These are phyloP conservation scores for Aphodius sticticus DNA, from an alignment of 2,888 invertebrate species.

Conservation along the genomic window DNA sequence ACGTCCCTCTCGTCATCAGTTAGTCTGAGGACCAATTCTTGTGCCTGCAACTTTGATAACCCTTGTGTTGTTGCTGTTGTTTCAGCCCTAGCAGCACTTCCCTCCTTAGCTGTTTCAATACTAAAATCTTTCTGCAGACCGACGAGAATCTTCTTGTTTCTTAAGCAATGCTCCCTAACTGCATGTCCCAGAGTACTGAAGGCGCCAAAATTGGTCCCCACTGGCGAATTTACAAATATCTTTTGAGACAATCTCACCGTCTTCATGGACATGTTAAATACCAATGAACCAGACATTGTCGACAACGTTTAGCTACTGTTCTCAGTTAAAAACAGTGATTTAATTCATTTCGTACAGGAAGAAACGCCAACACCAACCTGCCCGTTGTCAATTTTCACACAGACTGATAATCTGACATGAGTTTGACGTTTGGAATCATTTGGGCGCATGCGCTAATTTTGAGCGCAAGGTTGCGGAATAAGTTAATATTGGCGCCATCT, in stretches of 20 bases:
- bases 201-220: background rate
- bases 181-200: background rate
- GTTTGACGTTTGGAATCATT: background rate
- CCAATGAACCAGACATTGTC: background rate
- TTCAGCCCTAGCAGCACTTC: constrained; percentile 57
- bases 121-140: constrained; percentile 43
- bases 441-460: background rate
- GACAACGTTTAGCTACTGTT: background rate
- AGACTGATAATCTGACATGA: background rate
- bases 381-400: background rate
- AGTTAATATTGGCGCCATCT: background rate
- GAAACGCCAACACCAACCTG: background rate
- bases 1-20: constrained; percentile 77
- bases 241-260: background rate
- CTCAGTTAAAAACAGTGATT: background rate
- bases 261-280: background rate
- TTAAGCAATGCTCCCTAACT: constrained; percentile 9
- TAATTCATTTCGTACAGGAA: background rate
- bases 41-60: constrained; percentile 72
- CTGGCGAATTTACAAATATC: background rate
- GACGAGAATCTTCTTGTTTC: background rate
- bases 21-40: constrained; percentile 75
- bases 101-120: constrained; percentile 47
- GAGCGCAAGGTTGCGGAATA: background rate
- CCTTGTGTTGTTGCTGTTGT: constrained; percentile 58